Base-by-base conservation (phyloP, 1,140 invertebrate species). In the Belonocnema kinseyi region DNA sequence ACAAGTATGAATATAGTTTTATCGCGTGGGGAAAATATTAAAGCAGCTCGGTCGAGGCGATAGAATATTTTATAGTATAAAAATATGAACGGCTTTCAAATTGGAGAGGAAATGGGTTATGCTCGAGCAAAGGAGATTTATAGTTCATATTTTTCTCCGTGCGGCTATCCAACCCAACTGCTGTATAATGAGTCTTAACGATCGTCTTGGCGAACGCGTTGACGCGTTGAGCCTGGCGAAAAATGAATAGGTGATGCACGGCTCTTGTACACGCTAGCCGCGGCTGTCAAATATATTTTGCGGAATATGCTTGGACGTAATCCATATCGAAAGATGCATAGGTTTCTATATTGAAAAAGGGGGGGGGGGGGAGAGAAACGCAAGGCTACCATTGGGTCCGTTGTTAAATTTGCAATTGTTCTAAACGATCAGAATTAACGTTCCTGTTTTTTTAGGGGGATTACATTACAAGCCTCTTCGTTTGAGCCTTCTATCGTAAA, bases 231-330 rank as follows among this genome's bases (percentile, higher is more conserved):
- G 77, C 74, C 81, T 56, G 80, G 81, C 85, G 85, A 88, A 87
- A 88, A 88, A 88, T 86, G 84, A 87, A 83, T 85, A 84, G 82
- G 82, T 88, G 86, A 87, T 88, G 85, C 86, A 88, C 85, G 86
- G 85, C 83, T 82, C 66, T 80, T 77, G 81, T 82, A 73, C 87
- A 88, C 86, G 87, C 85, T 78, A 88, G 73, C 77, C 73, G 61
- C 61, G 46, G 61, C 61, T 66, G 61, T 66, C 61, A 66, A 40
- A 66, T 40, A 21, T 33, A 66, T 40, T 66, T 66, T 66, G 61
- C 33, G 14, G 16, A 56, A 66, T 66, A 66, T 66, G 13, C 61
- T 40, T 40, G 14, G 3, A 13, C n/a, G 53, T 17, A 54, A 54
- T 54, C 53, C 53, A n/a, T 19, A 17, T 17, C 10, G 10, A 46